A percentile compares a stretch with the other conserved stretches of the same genome.
Conservation (phyloP, 2,113 vertebrate species). For the Gasterosteus nipponicus region DNA sequence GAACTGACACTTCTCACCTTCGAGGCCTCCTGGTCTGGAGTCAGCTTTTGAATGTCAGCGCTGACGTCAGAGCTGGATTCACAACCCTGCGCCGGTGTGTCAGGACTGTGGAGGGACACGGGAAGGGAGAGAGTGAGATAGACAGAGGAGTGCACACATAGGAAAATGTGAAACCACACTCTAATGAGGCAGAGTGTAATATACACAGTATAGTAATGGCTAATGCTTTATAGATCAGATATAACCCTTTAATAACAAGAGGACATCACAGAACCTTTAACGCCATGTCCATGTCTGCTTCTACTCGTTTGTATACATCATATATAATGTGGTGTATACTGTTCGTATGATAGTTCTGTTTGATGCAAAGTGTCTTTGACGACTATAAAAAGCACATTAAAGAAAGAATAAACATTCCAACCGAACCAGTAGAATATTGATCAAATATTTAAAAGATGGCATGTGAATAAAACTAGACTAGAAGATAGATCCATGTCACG, state of each 20-base stretch:
- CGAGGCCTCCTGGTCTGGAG: constrained; percentile 43
- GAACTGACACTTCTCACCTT: constrained; percentile 12
- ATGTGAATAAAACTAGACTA: neutral
- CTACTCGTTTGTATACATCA: too few species aligned
- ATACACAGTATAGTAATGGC: too few species aligned
- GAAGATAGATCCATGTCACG: neutral
- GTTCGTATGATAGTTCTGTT: too few species aligned
- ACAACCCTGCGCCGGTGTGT: constrained; percentile 37
- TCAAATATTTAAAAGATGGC: neutral
- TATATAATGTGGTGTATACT: too few species aligned
- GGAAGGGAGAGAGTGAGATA: neutral
- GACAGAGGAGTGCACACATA: neutral
- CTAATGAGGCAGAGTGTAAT: constrained; percentile 1
- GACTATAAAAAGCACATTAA: neutral
- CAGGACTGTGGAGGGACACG: constrained; percentile 42
- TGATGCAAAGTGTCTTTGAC: too few species aligned
- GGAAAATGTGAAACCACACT: neutral
- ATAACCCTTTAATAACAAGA: too few species aligned
- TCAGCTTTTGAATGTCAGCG: constrained; percentile 59
- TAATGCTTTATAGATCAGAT: too few species aligned
- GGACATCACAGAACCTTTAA: neutral
- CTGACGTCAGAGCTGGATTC: constrained; percentile 60
- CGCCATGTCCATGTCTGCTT: too few species aligned
- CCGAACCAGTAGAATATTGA: neutral
- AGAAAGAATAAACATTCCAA: neutral